Percentiles rank a stretch among this genome's conserved stretches.
Evolutionary conservation across 2,888 invertebrate species (phyloP).

Genomic region (Drosophila leonis): DNA sequence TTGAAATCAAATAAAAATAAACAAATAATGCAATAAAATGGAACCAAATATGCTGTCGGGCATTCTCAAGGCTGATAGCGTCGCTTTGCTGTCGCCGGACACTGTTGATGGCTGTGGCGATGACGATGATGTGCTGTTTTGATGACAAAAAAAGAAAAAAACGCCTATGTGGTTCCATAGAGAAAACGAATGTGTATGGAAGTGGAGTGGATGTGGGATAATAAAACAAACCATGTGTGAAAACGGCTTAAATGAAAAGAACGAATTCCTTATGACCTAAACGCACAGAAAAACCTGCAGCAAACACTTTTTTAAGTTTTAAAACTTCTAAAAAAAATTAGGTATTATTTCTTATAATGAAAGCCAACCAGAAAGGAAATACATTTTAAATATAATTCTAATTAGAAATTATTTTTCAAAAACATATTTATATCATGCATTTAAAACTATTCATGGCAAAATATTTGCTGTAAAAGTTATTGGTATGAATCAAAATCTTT

Average conservation of each 20-base stretch:
- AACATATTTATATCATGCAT: too few relatives aligned
- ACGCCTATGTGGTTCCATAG: constrained; percentile 31
- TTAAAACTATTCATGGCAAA: too few relatives aligned
- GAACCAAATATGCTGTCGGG: constrained; percentile 35
- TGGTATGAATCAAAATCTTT: too few relatives aligned
- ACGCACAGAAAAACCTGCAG: not conserved
- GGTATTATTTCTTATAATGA: too few relatives aligned
- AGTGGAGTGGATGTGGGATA: constrained; percentile 24
- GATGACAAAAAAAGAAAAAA: constrained; percentile 46
- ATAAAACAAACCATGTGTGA: constrained; percentile 59
- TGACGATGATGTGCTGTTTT: constrained; percentile 57
- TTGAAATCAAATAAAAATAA: constrained; percentile 64
- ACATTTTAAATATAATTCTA: too few relatives aligned
- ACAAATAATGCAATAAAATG: constrained; percentile 74
- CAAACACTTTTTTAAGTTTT: not conserved
- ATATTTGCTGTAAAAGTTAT: too few relatives aligned
- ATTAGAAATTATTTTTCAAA: too few relatives aligned
- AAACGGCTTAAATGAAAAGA: constrained; percentile 15
- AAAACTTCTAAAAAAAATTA: too few relatives aligned
- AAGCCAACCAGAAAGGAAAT: too few relatives aligned
- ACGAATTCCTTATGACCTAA: constrained; percentile 42
- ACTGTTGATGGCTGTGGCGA: constrained; percentile 46
- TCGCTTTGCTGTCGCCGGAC: constrained; percentile 28
- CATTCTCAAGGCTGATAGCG: constrained; percentile 29
- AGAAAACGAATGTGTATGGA: not conserved